These are phyloP conservation scores for Rhipidura dahli DNA, from an alignment of 2,113 vertebrate genomes.

Conservation along the genomic window DNA sequence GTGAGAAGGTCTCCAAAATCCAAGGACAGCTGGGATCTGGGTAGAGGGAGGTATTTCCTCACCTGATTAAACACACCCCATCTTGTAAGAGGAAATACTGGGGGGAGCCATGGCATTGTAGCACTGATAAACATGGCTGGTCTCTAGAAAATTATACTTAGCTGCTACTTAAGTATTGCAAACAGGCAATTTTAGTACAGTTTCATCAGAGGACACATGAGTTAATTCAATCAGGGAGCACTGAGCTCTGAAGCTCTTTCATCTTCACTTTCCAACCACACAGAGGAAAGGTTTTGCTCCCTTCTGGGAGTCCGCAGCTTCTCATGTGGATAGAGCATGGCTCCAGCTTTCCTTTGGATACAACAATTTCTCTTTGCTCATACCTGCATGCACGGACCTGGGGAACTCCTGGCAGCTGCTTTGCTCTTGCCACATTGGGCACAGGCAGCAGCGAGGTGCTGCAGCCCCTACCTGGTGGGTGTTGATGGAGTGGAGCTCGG, in stretches of 20 bases:
- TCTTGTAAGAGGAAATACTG: not conserved
- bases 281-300: not conserved
- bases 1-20: not conserved
- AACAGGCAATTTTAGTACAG: not conserved
- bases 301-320: not conserved
- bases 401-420: not conserved
- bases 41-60: not conserved
- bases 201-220: not conserved
- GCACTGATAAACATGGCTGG: not conserved
- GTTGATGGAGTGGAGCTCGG: slow-evolving; percentile 91
- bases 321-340: accelerated
- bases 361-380: not conserved
- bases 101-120: not conserved
- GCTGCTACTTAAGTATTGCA: not conserved
- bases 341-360: not conserved
- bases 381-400: accelerated
- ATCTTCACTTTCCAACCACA: not conserved
- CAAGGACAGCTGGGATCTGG: not conserved
- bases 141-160: not conserved
- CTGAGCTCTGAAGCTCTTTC: not conserved
- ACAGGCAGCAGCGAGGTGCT: not conserved
- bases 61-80: not conserved
- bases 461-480: slow-evolving; percentile 86
- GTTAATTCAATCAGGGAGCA: not conserved
- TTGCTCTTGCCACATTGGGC: accelerated